Base-by-base conservation (phyloP, 2,113 vertebrate genomes). In the Alligator sinensis region DNA sequence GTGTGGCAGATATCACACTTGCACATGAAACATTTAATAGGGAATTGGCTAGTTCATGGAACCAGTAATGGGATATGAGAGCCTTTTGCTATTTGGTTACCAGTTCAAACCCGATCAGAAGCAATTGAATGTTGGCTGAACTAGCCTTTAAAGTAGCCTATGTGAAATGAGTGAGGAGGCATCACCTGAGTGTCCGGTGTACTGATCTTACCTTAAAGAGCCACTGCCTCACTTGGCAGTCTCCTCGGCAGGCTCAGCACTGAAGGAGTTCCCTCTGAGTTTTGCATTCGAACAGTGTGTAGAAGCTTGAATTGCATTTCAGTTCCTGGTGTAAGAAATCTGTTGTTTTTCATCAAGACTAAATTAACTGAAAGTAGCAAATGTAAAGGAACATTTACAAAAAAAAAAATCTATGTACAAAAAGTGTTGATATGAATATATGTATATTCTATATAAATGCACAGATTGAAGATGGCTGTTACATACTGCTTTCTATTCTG, bases 141-240 rank as follows among this genome's bases (percentile, higher is more conserved):
- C 75, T 24, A 54, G 34, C 25, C 47, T 47, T 63, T n/a, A 27
- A 63, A 27, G 78, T 64, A 19, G 9, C 16, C 27, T 3, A 0
- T 18, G 30, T 5, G 22, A 58, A 58, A 4, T 19, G 75, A 60
- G 76, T 17, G 54, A 66, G 64, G 72, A 38, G 64, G 7, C 19
- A 9, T 68, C 61, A 1, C 60, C 57, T 1, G 0, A 2, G 1
- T 2, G 2, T 3, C n/a, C 4, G 0, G 27, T 61, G n/a, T 54
- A 19, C 82, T 1, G 4, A 11, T 58, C 30, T 77, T 24, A 11
- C 72, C 4, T 5, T 55, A 4, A 1, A 3, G 27, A 47, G 54
- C 11, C 28, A 0, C 28, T 16, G 34, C 74, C 9, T 66, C 21
- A 38, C 9, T 25, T 22, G 19, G 28, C 16, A 47, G 24, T 74